Evolutionary conservation across 1,140 invertebrate genomes (phyloP), one percentile per base, ranked within the genome.

Genomic region (Bombus breviceps): DNA sequence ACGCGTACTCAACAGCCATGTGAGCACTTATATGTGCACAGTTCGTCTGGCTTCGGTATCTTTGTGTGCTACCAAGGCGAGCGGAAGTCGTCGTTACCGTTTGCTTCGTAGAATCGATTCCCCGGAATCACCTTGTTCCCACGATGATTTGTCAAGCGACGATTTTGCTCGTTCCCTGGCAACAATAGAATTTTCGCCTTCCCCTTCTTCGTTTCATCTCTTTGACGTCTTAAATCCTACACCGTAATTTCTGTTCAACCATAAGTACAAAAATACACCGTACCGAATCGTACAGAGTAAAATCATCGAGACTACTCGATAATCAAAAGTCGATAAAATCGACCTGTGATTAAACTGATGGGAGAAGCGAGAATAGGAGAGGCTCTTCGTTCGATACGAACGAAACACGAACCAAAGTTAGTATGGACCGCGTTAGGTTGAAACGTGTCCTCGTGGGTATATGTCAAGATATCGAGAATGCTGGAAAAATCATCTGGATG

Each of bases 81-180:
- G 86, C 90, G 90, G 90, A 91, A 91, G 88, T 91, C 90, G 83
- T 91, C 88, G 90, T 91, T 91, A 90, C 90, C 88, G 90, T 89
- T 91, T 74, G 86, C 81, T 91, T 90, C 90, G 82, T 86, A 81
- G 90, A 91, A 91, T 89, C 90, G 84, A 87, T 88, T 91, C 83
- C 39, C 86, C 90, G 90, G 90, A 91, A 91, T 88, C 88, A 83
- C 83, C 86, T 89, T 83, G 90, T 91, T 91, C 90, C 88, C 90
- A 91, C 90, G 90, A 91, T 88, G 86, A 91, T 91, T 90, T 59
- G 83, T 77, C 59, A 72, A 62, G 39, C 82, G 82, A 79, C 71
- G 39, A 80, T 83, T 76, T 74, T 62, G 39, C 47, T 43, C 86
- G 34, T 47, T 73, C 68, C 25, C 13, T n/a, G 1, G 28, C 13